These are phyloP conservation scores for Sebastes wilsoni DNA, from an alignment of 2,797 vertebrate genomes.

Conservation along the genomic window DNA sequence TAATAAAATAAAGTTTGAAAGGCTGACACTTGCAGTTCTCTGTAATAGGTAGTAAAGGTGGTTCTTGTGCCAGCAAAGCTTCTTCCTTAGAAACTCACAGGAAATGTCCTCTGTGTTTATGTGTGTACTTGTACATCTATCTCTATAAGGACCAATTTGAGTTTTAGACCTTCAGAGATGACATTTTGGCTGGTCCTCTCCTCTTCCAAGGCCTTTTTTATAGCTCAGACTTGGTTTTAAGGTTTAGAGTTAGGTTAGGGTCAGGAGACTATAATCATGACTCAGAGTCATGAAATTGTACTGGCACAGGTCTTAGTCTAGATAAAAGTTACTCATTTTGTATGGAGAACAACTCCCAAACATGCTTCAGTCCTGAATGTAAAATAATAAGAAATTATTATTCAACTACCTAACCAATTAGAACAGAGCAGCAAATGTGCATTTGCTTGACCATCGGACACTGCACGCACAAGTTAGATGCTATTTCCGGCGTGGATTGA, in stretches of 20 bases:
- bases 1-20: background rate
- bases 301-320: no score
- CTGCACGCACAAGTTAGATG: no score
- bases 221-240: background rate
- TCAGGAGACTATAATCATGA: no score
- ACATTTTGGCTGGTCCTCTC: background rate
- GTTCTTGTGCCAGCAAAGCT: background rate
- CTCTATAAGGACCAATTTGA: background rate
- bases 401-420: no score
- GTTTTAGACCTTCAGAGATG: background rate
- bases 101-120: background rate
- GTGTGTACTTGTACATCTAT: background rate
- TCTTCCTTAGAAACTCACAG: background rate
- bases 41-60: background rate
- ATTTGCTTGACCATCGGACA: no score
- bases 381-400: no score
- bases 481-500: no score
- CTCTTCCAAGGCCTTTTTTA: background rate
- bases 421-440: no score
- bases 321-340: no score
- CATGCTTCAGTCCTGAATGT: no score
- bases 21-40: background rate
- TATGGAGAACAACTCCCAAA: no score
- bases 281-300: no score
- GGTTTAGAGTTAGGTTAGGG: background rate